phyloP scores from a whole-genome alignment of 2,888 invertebrate species.

The Lomographa bimaculata region DNA sequence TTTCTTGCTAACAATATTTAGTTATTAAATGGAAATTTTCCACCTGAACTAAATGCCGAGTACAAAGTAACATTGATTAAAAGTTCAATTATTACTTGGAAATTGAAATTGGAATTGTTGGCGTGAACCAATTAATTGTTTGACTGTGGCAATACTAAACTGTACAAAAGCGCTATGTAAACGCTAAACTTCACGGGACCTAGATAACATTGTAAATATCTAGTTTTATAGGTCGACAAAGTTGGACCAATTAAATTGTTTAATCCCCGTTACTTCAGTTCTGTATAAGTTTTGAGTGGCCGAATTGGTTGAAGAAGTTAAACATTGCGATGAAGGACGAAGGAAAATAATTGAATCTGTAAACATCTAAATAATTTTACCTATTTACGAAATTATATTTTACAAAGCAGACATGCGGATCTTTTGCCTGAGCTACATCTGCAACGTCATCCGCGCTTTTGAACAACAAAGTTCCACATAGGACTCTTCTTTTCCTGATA shows the following conservation, averaged over 20 bases:
- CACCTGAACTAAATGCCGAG: slow-evolving; percentile 4
- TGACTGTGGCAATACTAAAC: slow-evolving; percentile 20
- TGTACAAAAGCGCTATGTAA: slow-evolving; percentile 16
- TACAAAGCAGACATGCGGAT: too few relatives aligned
- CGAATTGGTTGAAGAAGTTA: neutral
- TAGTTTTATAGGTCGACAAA: slow-evolving; percentile 1
- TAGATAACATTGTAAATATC: slow-evolving; percentile 11
- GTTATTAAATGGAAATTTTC: slow-evolving; percentile 1
- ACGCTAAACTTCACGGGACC: slow-evolving; percentile 10
- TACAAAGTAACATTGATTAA: slow-evolving; percentile 20
- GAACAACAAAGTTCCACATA: too few relatives aligned
- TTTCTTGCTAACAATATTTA: too few relatives aligned
- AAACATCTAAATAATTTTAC: too few relatives aligned
- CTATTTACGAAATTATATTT: too few relatives aligned
- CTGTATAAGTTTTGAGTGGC: neutral
- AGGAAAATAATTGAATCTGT: too few relatives aligned
- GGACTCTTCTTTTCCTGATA: too few relatives aligned
- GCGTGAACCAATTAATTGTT: slow-evolving; percentile 28
- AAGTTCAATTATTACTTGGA: slow-evolving; percentile 27
- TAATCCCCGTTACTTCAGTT: neutral
- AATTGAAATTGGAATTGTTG: slow-evolving; percentile 27
- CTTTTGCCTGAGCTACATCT: too few relatives aligned
- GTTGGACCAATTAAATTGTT: slow-evolving; percentile 5
- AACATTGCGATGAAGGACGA: too few relatives aligned
- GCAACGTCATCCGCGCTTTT: too few relatives aligned